Evolutionary conservation across 2,113 vertebrate genomes (phyloP), one percentile per base, ranked within the genome.

Genomic region (Syrmaticus mikado): DNA sequence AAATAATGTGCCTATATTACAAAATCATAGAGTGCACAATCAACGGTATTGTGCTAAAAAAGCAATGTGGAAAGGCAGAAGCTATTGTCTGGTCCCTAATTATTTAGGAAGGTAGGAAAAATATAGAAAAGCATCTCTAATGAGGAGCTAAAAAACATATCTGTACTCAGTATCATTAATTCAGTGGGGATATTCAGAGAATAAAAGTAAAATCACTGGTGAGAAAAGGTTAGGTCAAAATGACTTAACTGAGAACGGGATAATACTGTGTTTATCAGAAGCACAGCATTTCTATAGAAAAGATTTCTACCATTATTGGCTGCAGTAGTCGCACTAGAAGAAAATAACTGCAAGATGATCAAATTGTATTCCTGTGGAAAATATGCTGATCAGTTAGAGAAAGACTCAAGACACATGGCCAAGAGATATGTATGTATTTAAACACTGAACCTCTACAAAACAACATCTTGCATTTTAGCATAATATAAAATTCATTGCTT

Each of bases 361-460:
- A 34, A 46, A 28, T 5, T 65, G 32, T 46, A 19, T 14, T n/a
- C 7, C 21, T 30, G 13, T 27, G 46, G 46, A 77, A 70, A 89
- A 38, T 2, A 3, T 9, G 22, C 11, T 50, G 53, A 82, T 5
- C 22, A 17, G 6, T 8, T 17, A n/a, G 50, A 92, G 72, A 75
- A 3, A 28, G 1, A 32, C 7, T 43, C 6, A 32, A 82, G 25
- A 15, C 1, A 10, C 17, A 8, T 2, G 1, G 50, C 28, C 17
- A 79, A 55, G 92, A 55, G 2, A 18, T 45, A 19, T 10, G 58
- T 25, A 46, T 40, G 5, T 34, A 55, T 75, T 55, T 65, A 9
- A 82, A 75, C 50, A 79, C 38, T 46, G 34, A 68, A 85, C 72
- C 1, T 58, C 30, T 64, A 38, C 38, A 67, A 81, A 55, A 60